A percentile compares a stretch with the other conserved stretches of the same genome.
Conservation (phyloP, 2,113 vertebrate genomes). For the Riparia riparia region DNA sequence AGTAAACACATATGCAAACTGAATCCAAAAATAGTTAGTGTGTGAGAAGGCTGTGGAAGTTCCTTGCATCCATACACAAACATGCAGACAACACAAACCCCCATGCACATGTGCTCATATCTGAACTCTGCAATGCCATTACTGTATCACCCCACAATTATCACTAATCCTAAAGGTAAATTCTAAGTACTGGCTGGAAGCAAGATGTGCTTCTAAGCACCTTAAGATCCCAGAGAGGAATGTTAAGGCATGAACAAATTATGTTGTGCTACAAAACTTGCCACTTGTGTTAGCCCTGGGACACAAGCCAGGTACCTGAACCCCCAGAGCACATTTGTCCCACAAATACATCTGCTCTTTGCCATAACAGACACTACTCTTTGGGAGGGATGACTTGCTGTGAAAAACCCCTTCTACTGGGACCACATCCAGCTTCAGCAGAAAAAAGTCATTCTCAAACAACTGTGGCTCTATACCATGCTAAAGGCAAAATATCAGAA, state of each 20-base stretch:
- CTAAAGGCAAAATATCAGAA: background rate
- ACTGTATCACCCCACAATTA: too few relatives aligned
- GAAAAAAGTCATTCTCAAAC: background rate
- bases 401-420: background rate
- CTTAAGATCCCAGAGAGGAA: background rate
- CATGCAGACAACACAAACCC: fast-evolving
- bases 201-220: background rate
- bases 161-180: background rate
- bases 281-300: background rate
- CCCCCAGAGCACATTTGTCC: background rate
- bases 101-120: fast-evolving
- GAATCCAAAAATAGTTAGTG: background rate
- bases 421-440: background rate
- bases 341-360: background rate
- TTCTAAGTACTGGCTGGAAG: background rate
- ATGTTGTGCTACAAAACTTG: background rate
- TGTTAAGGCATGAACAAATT: background rate
- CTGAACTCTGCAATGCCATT: background rate
- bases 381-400: background rate
- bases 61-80: fast-evolving
- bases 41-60: background rate
- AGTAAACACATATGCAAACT: background rate
- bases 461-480: background rate
- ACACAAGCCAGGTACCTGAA: background rate
- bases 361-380: background rate